A percentile compares a stretch with the other conserved stretches of the same genome.
phyloP scores from a whole-genome alignment of 2,113 vertebrate species.

The Stercorarius parasiticus region DNA sequence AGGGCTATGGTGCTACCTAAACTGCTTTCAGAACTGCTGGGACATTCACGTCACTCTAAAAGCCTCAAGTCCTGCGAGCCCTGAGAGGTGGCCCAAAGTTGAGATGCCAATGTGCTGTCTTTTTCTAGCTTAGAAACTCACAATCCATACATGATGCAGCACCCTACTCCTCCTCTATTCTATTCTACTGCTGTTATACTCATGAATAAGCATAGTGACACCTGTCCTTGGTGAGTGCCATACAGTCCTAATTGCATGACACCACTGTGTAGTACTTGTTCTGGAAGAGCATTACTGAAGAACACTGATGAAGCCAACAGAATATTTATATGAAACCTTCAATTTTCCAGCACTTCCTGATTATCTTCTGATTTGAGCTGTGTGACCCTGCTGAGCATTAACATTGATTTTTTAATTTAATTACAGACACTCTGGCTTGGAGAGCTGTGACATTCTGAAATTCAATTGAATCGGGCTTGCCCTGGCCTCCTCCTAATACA shows the following conservation, averaged over 20 bases:
- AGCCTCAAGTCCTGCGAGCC: neutral
- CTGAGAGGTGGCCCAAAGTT: neutral
- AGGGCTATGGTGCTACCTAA: neutral
- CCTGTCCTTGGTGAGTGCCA: neutral
- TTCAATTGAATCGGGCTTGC: constrained; percentile 29
- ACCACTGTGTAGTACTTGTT: neutral
- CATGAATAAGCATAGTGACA: neutral
- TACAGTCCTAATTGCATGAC: neutral
- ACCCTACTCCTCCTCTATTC: neutral
- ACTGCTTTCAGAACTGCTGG: neutral
- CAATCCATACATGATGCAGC: neutral
- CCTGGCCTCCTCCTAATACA: neutral
- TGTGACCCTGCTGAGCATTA: constrained; percentile 34
- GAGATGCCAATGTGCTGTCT: neutral
- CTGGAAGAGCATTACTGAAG: neutral
- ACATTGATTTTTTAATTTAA: constrained; percentile 49
- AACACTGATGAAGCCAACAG: neutral
- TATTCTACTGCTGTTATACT: neutral
- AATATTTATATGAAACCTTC: constrained; percentile 39
- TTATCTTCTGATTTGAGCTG: constrained; percentile 37
- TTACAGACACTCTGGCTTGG: constrained; percentile 35
- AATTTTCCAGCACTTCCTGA: constrained; percentile 47
- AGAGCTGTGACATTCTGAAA: constrained; percentile 43
- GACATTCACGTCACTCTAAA: neutral
- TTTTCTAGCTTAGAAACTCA: neutral